Evolutionary conservation across 2,888 invertebrate genomes (phyloP).

Genomic region (Cerastoderma edule): DNA sequence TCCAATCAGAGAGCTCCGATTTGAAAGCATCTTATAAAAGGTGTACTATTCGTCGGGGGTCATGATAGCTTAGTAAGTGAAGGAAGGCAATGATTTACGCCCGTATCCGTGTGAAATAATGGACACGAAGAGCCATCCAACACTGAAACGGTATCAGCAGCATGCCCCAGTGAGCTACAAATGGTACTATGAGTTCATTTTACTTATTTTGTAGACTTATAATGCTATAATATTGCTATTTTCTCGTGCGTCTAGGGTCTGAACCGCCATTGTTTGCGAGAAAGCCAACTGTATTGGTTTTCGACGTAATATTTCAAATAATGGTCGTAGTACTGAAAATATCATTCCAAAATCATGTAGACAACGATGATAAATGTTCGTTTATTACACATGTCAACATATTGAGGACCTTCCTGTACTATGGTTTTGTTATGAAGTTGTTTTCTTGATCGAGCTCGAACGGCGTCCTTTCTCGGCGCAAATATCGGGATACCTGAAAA

Average conservation of each 20-base stretch:
- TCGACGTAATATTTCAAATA: no score
- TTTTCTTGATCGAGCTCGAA: no score
- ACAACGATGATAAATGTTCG: no score
- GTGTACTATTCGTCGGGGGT: conserved; percentile 59
- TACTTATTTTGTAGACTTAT: conserved; percentile 40
- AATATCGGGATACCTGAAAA: no score
- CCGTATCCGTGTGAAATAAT: conserved; percentile 82
- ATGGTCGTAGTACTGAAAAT: no score
- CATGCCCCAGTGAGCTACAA: conserved; percentile 83
- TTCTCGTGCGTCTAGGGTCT: neutral
- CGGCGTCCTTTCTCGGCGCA: no score
- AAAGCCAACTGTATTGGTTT: no score
- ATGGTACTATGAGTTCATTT: conserved; percentile 84
- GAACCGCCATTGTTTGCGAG: conserved; percentile 28
- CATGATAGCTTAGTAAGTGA: conserved; percentile 74
- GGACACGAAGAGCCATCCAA: conserved; percentile 85
- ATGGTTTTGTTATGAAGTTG: no score
- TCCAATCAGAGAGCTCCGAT: conserved; percentile 79
- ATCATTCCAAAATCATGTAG: no score
- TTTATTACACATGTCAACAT: no score
- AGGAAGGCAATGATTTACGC: conserved; percentile 72
- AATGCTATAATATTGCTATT: neutral
- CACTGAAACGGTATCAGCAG: conserved; percentile 84
- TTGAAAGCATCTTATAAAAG: conserved; percentile 78
- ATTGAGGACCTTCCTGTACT: no score